Evolutionary conservation across 1,140 invertebrate genomes (phyloP).

Genomic region (Pygmarrhopalites habei): DNA sequence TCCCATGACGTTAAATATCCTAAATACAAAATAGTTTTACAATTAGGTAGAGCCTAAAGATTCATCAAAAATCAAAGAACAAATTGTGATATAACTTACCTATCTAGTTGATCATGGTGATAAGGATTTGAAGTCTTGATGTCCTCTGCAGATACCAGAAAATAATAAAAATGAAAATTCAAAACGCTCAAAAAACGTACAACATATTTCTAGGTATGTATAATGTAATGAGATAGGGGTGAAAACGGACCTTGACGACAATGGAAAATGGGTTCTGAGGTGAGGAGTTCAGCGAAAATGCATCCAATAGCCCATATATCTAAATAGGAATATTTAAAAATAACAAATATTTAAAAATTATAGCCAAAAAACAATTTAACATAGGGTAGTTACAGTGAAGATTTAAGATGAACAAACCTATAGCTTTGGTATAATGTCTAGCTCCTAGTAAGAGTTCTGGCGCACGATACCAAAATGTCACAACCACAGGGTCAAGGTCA

Average conservation of each 20-base stretch:
- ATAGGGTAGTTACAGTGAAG: too few relatives aligned
- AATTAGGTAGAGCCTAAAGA: not conserved
- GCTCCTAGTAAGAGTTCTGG: conserved; percentile 86
- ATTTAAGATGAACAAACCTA: conserved; percentile 73
- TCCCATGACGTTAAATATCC: conserved; percentile 99
- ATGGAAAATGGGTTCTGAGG: conserved; percentile 97
- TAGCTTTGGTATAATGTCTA: conserved; percentile 97
- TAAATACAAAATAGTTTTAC: conserved; percentile 35
- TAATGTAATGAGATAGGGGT: too few relatives aligned
- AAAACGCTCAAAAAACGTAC: too few relatives aligned
- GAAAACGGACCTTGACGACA: too few relatives aligned
- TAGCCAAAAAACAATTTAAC: too few relatives aligned
- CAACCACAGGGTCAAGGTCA: conserved; percentile 97
- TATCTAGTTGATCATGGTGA: conserved; percentile 97
- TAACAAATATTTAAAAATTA: too few relatives aligned
- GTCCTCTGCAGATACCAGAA: too few relatives aligned
- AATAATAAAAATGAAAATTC: too few relatives aligned
- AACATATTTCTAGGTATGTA: too few relatives aligned
- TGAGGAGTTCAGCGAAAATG: conserved; percentile 92
- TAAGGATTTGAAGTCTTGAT: conserved; percentile 99
- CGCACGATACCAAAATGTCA: conserved; percentile 88
- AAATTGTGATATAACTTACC: conserved; percentile 42
- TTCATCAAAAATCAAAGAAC: not conserved
- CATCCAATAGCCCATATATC: conserved; percentile 99
- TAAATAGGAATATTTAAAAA: too few relatives aligned